Conservation (phyloP, 2,888 invertebrate genomes). For the Camptogramma bilineatum region DNA sequence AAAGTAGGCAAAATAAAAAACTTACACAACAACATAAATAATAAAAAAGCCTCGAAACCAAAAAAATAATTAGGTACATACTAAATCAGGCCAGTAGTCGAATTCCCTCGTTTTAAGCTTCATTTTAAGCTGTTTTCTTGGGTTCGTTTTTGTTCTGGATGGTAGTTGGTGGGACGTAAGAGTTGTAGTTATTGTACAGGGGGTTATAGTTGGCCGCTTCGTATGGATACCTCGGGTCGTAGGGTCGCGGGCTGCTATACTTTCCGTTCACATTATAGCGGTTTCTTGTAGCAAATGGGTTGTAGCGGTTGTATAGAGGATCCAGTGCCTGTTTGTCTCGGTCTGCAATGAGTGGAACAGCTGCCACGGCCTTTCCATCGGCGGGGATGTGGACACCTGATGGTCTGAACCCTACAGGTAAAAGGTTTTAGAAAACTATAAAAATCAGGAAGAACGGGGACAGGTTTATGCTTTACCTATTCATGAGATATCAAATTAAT, state of each 20-base stretch:
- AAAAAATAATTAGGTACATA: constrained; percentile 1
- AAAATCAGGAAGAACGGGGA: not conserved
- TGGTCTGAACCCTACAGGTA: constrained; percentile 83
- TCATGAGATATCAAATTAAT: too few species aligned
- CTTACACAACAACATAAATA: constrained; percentile 12
- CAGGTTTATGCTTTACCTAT: not conserved
- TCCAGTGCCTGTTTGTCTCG: constrained; percentile 53
- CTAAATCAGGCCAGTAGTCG: not conserved
- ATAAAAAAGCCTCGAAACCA: constrained; percentile 34
- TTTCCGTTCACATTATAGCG: constrained; percentile 51
- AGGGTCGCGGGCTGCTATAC: constrained; percentile 52
- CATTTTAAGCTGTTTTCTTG: constrained; percentile 49
- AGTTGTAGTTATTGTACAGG: constrained; percentile 47
- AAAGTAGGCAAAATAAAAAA: constrained; percentile 31
- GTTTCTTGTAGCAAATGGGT: constrained; percentile 51
- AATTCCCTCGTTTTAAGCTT: not conserved
- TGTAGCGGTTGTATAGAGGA: constrained; percentile 59
- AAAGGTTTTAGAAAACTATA: too few species aligned
- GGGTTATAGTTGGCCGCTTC: constrained; percentile 51
- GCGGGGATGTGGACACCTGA: constrained; percentile 88
- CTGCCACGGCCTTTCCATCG: constrained; percentile 81
- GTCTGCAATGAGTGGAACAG: constrained; percentile 65
- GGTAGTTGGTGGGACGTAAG: constrained; percentile 40
- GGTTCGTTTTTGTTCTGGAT: constrained; percentile 36
- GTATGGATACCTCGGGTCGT: constrained; percentile 57